These are phyloP conservation scores for Orgyia antiqua DNA, from an alignment of 2,888 invertebrate genomes.

Conservation along the genomic window DNA sequence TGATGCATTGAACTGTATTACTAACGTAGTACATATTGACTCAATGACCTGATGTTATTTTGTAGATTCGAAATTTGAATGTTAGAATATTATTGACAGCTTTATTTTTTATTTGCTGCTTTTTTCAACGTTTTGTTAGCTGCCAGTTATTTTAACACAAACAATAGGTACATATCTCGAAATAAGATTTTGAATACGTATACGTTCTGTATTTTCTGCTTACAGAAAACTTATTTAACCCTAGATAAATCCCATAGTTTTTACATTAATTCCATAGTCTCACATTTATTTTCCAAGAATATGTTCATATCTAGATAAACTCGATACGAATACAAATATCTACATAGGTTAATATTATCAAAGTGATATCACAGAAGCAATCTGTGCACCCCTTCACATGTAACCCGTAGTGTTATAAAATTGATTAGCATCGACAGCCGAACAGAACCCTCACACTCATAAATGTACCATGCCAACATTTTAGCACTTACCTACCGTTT, in stretches of 20 bases:
- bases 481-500: conserved; percentile 20
- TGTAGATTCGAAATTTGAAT: too few species aligned
- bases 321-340: too few species aligned
- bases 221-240: too few species aligned
- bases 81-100: conserved; percentile 1
- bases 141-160: neutral
- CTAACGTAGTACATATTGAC: too few species aligned
- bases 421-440: conserved; percentile 37
- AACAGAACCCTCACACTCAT: conserved; percentile 16
- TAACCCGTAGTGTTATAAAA: conserved; percentile 29
- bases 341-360: too few species aligned
- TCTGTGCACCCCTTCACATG: conserved; percentile 20
- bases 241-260: too few species aligned
- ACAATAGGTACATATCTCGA: neutral
- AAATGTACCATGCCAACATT: conserved; percentile 17
- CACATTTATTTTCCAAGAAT: too few species aligned
- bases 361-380: conserved; percentile 29
- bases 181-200: too few species aligned
- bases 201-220: too few species aligned
- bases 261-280: too few species aligned
- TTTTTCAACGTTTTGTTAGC: neutral
- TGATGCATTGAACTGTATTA: neutral
- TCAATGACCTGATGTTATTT: neutral
- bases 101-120: neutral
- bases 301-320: too few species aligned